Evolutionary conservation across 2,113 vertebrate genomes (phyloP), one percentile per base, ranked within the genome.

Genomic region (Charina bottae): DNA sequence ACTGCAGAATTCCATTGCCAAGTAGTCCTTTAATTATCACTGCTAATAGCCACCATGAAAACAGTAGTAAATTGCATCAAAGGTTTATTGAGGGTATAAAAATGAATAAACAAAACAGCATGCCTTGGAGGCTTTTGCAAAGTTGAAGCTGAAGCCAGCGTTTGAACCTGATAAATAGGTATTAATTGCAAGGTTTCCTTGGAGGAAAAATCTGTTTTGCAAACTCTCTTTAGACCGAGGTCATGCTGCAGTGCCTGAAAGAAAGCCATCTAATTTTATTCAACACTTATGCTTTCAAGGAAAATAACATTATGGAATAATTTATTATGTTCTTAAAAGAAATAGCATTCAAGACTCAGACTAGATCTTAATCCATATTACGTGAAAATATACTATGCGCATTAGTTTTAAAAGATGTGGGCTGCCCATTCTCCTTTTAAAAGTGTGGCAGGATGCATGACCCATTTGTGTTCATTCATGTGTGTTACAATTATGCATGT

Each of bases 41-140:
- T 88, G 46, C 83, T 93, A 94, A 93, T 93, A 91, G 89, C 58
- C 90, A 84, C 89, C n/a, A 62, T 72, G 85, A 90, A 95, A 95
- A 91, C 55, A 90, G 85, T 85, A 93, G 84, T 93, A 89, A 94
- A 83, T 60, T 84, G 90, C 86, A 93, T 56, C 78, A 90, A 93
- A 93, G 58, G 89, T 84, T 90, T 90, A 88, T 90, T 88, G 89
- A 84, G 85, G 85, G 54, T 88, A 90, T 90, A 90, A 93, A 93
- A 88, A 88, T 62, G 89, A 90, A 86, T 90, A 90, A 91, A 93
- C 87, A 92, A 92, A 92, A 62, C 56, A 55, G 46, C 49, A 33
- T 90, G 89, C 85, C 92, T 90, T 42, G 46, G 89, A 90, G 84
- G 87, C 87, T 62, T 60, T 87, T 33, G 28, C 85, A 62, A 83